Percentiles rank a stretch among this genome's conserved stretches.
These are phyloP conservation scores for Odobenus rosmarus DNA, from an alignment of 2,113 vertebrate species.

Conservation along the genomic window DNA sequence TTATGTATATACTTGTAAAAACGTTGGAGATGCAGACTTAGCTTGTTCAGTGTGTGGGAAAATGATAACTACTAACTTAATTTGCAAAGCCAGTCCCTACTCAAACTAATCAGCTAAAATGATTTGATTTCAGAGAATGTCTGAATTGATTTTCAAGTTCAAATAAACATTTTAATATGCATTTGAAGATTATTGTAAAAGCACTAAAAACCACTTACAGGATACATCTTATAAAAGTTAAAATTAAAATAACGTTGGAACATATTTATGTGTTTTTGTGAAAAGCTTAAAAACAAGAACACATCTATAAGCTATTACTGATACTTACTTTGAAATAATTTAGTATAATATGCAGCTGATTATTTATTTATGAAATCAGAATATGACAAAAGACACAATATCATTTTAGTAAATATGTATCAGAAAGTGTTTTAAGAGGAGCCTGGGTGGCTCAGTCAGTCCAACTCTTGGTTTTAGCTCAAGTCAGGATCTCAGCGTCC, in stretches of 20 bases:
- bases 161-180: not conserved
- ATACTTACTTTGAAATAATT: not conserved
- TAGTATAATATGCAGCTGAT: not conserved
- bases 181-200: not conserved
- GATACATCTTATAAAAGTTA: not conserved
- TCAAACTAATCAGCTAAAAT: not conserved
- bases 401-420: not conserved
- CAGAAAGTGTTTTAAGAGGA: not conserved
- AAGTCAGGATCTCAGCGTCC: not conserved
- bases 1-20: not conserved
- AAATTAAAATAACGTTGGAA: not conserved
- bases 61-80: not conserved
- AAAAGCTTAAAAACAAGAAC: slow-evolving; percentile 13
- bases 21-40: not conserved
- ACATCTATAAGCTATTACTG: not conserved
- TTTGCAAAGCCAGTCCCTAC: not conserved
- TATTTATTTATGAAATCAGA: not conserved
- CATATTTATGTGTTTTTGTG: not conserved
- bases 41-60: not conserved
- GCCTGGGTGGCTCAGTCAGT: not conserved
- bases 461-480: not conserved
- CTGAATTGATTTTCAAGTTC: slow-evolving; percentile 34
- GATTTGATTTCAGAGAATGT: slow-evolving; percentile 28
- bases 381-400: not conserved
- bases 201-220: not conserved